These are phyloP conservation scores for Acrossocheilus wenchowensis DNA, from an alignment of 2,797 vertebrate genomes.

Conservation along the genomic window DNA sequence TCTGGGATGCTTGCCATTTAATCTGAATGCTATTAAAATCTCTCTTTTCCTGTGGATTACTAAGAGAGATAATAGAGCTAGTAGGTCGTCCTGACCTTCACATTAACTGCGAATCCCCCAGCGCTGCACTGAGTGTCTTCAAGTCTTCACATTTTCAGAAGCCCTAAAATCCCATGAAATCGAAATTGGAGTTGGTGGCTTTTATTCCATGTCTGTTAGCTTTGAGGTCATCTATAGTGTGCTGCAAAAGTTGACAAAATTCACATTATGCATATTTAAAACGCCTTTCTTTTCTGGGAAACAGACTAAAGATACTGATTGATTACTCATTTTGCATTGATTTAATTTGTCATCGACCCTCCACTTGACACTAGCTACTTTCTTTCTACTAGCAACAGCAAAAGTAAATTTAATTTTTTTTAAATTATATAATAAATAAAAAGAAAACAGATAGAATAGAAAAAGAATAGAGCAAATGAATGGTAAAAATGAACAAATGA, in stretches of 20 bases:
- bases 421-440: too few relatives aligned
- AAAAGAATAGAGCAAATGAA: too few relatives aligned
- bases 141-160: conserved; percentile 26
- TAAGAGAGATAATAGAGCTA: conserved; percentile 41
- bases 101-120: neutral
- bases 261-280: neutral
- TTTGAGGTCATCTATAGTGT: neutral
- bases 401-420: too few relatives aligned
- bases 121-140: conserved; percentile 3
- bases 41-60: conserved; percentile 50
- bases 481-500: too few relatives aligned
- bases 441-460: too few relatives aligned
- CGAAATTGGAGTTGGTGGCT: neutral
- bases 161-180: neutral
- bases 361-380: neutral
- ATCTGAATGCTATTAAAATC: conserved; percentile 55
- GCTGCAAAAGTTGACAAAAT: neutral
- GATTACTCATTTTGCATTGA: neutral
- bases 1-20: conserved; percentile 53
- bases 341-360: too few relatives aligned
- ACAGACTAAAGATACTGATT: neutral
- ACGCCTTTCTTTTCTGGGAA: neutral
- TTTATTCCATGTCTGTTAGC: neutral
- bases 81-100: conserved; percentile 51
- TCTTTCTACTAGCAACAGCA: neutral